Conservation (phyloP, 2,797 vertebrate species). For the Enteromius trimaculatus region DNA sequence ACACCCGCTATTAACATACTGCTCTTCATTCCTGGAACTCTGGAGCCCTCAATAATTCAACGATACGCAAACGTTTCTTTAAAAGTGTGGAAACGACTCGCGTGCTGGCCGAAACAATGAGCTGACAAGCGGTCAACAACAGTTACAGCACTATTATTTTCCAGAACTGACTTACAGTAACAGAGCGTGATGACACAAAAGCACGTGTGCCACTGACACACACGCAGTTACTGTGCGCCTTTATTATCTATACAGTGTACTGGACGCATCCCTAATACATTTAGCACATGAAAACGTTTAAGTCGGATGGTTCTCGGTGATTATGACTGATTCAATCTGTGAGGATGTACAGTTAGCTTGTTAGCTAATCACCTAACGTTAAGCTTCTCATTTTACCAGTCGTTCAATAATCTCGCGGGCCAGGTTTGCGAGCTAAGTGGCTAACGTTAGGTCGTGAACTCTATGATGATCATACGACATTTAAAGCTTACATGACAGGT, state of each 20-base stretch:
- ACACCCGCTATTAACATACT: background rate
- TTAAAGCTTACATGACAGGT: background rate
- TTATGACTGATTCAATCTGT: constrained; percentile 2
- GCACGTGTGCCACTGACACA: constrained; percentile 39
- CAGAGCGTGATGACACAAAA: constrained; percentile 36
- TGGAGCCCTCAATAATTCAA: background rate
- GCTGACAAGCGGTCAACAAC: background rate
- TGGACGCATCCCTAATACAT: background rate
- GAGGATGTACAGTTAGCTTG: constrained; percentile 34
- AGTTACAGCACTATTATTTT: constrained; percentile 4
- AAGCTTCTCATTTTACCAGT: constrained; percentile 10
- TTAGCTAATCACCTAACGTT: constrained; percentile 34
- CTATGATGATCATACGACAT: background rate
- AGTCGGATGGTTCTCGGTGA: background rate
- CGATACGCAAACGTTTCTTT: constrained; percentile 25
- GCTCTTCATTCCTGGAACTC: background rate
- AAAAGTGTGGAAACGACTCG: constrained; percentile 47
- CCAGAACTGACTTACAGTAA: constrained; percentile 53
- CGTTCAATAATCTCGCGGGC: background rate
- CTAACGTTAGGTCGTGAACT: constrained; percentile 21
- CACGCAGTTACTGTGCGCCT: constrained; percentile 1
- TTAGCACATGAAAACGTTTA: background rate
- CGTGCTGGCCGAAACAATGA: background rate
- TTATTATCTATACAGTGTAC: constrained; percentile 11
- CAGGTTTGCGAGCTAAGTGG: constrained; percentile 14